These are phyloP conservation scores for Gymnosoma rotundatum DNA, from an alignment of 2,888 invertebrate species.

Conservation along the genomic window DNA sequence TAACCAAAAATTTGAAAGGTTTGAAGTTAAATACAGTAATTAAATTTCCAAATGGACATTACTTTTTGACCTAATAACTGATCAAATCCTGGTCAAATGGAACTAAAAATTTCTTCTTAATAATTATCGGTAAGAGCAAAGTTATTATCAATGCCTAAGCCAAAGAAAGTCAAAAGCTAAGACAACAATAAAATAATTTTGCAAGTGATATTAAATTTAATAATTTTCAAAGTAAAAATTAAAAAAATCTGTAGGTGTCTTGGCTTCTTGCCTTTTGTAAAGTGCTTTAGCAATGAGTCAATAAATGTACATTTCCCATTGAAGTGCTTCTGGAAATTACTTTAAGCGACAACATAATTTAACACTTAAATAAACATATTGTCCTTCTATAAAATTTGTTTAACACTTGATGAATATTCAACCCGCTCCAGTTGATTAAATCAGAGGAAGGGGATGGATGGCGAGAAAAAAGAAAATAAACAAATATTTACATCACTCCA, in stretches of 20 bases:
- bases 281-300: constrained; percentile 7
- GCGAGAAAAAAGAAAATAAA: neutral
- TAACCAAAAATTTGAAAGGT: no score
- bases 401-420: constrained; percentile 28
- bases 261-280: neutral
- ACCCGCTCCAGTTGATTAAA: neutral
- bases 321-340: constrained; percentile 27
- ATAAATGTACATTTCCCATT: constrained; percentile 34
- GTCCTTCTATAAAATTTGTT: constrained; percentile 37
- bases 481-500: constrained; percentile 17
- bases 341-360: constrained; percentile 54
- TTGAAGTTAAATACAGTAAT: no score
- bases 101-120: no score
- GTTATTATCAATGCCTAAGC: no score
- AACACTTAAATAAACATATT: constrained; percentile 61
- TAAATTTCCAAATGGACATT: no score
- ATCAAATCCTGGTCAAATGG: no score
- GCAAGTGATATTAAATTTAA: no score
- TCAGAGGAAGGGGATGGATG: neutral
- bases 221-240: no score
- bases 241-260: neutral
- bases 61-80: no score
- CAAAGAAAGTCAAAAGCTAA: no score
- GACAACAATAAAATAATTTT: no score
- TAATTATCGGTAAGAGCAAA: no score